phyloP scores from a whole-genome alignment of 2,797 vertebrate genomes.

The Xerus rutilus region DNA sequence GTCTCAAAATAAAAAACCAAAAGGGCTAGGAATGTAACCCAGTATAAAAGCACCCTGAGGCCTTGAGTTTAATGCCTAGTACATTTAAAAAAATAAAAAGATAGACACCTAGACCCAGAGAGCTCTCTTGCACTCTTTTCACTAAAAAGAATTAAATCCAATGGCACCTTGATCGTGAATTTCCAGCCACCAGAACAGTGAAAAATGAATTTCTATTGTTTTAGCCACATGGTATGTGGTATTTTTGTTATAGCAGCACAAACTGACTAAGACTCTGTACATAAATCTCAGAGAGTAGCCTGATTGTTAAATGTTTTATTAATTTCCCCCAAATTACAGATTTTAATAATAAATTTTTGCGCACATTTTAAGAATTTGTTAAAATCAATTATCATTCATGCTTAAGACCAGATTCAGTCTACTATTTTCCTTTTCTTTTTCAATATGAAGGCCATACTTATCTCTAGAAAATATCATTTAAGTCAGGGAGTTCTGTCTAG shows the following conservation, averaged over 20 bases:
- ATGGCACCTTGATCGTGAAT: background rate
- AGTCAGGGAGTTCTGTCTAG: background rate
- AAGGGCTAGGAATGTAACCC: too few species aligned
- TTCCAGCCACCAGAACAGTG: background rate
- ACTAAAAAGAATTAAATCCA: background rate
- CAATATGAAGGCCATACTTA: background rate
- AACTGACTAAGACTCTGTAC: background rate
- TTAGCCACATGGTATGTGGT: background rate
- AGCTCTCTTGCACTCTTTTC: background rate
- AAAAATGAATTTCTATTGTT: background rate
- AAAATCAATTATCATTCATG: background rate
- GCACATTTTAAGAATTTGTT: background rate
- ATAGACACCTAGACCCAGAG: background rate
- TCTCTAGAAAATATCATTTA: background rate
- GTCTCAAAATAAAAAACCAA: too few species aligned
- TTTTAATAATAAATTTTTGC: conserved; percentile 6
- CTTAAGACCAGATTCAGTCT: background rate
- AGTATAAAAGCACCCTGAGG: too few species aligned
- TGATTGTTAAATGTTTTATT: background rate
- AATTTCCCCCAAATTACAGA: background rate
- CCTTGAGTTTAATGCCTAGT: too few species aligned
- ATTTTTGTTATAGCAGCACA: background rate
- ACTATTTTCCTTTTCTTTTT: background rate
- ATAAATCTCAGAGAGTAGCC: background rate
- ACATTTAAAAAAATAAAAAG: too few species aligned